These are phyloP conservation scores for Cherax destructor DNA, from an alignment of 1,140 invertebrate genomes.

Conservation along the genomic window DNA sequence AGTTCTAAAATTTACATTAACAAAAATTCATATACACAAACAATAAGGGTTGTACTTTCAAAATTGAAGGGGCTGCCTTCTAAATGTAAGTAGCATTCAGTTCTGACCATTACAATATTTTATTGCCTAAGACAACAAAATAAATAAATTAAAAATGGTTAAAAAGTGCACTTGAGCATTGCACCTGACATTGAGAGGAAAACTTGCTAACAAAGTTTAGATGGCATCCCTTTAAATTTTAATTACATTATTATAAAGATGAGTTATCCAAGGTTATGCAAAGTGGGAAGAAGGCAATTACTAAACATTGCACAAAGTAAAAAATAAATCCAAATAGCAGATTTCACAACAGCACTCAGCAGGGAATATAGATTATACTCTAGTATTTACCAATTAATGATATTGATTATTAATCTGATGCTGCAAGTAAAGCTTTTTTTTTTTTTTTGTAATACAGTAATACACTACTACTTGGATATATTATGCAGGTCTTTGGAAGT, in stretches of 20 bases:
- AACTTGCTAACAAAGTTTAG: neutral
- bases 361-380: neutral
- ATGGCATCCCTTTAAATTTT: constrained; percentile 13
- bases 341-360: neutral
- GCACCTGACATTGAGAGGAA: neutral
- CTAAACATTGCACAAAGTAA: neutral
- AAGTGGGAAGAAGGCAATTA: neutral
- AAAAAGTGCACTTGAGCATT: neutral
- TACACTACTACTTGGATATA: constrained; percentile 4
- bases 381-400: neutral
- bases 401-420: neutral
- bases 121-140: neutral
- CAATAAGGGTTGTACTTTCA: neutral
- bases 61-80: neutral
- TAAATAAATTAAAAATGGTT: neutral
- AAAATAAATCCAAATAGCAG: neutral
- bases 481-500: too few relatives aligned
- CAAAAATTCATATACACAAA: constrained; percentile 3
- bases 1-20: constrained; percentile 1
- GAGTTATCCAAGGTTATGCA: neutral
- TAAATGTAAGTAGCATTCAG: neutral
- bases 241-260: neutral
- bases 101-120: neutral
- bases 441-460: neutral
- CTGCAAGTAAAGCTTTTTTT: neutral